phyloP scores from a whole-genome alignment of 2,113 vertebrate genomes.

The Silurus meridionalis region DNA sequence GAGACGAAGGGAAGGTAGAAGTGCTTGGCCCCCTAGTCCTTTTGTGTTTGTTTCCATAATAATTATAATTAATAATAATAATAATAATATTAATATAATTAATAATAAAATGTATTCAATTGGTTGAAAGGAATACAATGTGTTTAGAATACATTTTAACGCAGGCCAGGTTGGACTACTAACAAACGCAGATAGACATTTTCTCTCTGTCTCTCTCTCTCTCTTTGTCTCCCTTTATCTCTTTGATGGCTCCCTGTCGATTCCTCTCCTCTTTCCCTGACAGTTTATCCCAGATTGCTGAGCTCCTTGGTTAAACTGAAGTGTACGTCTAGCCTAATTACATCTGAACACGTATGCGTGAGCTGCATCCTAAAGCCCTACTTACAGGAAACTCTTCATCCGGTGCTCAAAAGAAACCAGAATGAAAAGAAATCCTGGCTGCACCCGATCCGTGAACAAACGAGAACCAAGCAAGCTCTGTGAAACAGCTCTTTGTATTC shows the following conservation, averaged over 20 bases:
- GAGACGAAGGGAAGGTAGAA: too few species aligned
- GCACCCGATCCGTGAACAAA: not conserved
- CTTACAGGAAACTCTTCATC: slow-evolving; percentile 58
- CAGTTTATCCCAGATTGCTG: not conserved
- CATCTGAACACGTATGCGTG: slow-evolving; percentile 67
- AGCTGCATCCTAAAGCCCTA: slow-evolving; percentile 66
- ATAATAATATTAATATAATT: not conserved
- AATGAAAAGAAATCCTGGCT: not conserved
- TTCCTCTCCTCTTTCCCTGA: not conserved
- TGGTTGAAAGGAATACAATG: not conserved
- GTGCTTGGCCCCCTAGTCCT: too few species aligned
- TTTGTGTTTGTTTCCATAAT: not conserved
- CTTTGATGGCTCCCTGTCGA: not conserved
- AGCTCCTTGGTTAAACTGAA: not conserved
- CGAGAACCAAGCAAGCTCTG: not conserved
- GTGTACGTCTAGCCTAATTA: slow-evolving; percentile 61
- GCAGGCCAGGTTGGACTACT: not conserved
- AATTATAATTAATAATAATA: not conserved
- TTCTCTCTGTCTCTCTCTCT: not conserved
- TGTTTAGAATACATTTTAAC: not conserved
- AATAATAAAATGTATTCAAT: not conserved
- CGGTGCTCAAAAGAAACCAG: slow-evolving; percentile 5
- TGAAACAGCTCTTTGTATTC: not conserved
- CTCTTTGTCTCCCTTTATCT: not conserved
- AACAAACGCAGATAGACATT: not conserved